A percentile compares a stretch with the other conserved stretches of the same genome.
These are phyloP conservation scores for Hydriomena furcata DNA, from an alignment of 2,888 invertebrate genomes.

Conservation along the genomic window DNA sequence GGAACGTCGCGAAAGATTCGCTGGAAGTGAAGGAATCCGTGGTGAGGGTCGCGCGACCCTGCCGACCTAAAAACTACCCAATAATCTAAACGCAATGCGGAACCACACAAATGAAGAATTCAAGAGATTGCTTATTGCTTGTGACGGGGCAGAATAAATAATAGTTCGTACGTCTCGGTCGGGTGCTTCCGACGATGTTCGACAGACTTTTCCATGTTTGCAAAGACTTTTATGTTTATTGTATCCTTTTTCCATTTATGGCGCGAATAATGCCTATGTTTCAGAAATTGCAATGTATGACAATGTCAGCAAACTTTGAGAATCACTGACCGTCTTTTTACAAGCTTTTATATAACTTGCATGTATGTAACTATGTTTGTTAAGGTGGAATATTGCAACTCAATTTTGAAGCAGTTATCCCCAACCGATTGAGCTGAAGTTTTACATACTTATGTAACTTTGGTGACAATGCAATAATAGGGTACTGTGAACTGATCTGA, in stretches of 20 bases:
- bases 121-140: slow-evolving; percentile 58
- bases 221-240: slow-evolving; percentile 34
- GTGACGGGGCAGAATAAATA: slow-evolving; percentile 37
- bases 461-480: too few species aligned
- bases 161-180: slow-evolving; percentile 31
- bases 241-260: slow-evolving; percentile 27
- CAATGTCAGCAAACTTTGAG: slow-evolving; percentile 2
- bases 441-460: too few species aligned
- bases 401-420: too few species aligned
- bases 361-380: too few species aligned
- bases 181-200: slow-evolving; percentile 37
- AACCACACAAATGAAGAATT: slow-evolving; percentile 58
- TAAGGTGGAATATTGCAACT: too few species aligned
- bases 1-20: slow-evolving; percentile 50
- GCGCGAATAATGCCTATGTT: slow-evolving; percentile 19
- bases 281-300: background rate
- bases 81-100: slow-evolving; percentile 61
- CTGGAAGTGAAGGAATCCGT: slow-evolving; percentile 52
- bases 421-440: too few species aligned
- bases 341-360: too few species aligned
- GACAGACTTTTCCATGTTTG: slow-evolving; percentile 33
- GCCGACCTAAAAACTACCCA: slow-evolving; percentile 54
- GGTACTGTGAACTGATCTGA: too few species aligned
- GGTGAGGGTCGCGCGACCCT: slow-evolving; percentile 52
- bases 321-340: too few species aligned